phyloP scores from a whole-genome alignment of 2,888 invertebrate genomes.

The Microctonus brassicae region DNA sequence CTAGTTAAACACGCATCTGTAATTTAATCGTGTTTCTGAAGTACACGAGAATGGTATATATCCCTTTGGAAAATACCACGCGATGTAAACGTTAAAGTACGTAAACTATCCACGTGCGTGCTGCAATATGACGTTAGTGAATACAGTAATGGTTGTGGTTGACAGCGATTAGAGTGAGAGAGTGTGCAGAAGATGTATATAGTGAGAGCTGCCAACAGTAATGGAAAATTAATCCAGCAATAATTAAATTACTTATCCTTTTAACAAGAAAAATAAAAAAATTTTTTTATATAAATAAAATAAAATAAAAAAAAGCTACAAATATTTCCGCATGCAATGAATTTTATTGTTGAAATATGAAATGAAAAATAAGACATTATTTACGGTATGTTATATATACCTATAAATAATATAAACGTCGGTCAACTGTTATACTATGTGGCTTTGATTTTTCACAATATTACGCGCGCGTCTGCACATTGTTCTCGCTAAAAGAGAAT shows the following conservation, averaged over 20 bases:
- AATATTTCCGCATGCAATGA: background rate
- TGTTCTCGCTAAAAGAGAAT: background rate
- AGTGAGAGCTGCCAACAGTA: background rate
- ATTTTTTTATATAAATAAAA: background rate
- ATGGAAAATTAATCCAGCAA: conserved; percentile 3
- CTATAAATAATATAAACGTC: background rate
- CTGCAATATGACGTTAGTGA: conserved; percentile 44
- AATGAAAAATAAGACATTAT: background rate
- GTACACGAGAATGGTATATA: background rate
- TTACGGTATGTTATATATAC: background rate
- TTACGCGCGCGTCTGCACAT: background rate
- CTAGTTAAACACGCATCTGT: background rate
- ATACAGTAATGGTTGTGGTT: conserved; percentile 39
- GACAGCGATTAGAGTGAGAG: conserved; percentile 42
- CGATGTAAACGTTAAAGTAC: conserved; percentile 5
- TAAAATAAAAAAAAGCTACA: background rate
- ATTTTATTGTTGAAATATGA: background rate
- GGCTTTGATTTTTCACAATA: conserved; percentile 8
- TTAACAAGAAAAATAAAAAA: background rate
- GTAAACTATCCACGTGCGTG: conserved; percentile 10
- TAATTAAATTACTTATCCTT: background rate
- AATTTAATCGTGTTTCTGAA: background rate
- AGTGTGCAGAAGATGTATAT: conserved; percentile 21
- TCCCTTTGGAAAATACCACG: background rate
- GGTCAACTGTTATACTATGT: conserved; percentile 7